A percentile compares a stretch with the other conserved stretches of the same genome.
Evolutionary conservation across 2,113 vertebrate species (phyloP).

Genomic region (Alligator mississippiensis): DNA sequence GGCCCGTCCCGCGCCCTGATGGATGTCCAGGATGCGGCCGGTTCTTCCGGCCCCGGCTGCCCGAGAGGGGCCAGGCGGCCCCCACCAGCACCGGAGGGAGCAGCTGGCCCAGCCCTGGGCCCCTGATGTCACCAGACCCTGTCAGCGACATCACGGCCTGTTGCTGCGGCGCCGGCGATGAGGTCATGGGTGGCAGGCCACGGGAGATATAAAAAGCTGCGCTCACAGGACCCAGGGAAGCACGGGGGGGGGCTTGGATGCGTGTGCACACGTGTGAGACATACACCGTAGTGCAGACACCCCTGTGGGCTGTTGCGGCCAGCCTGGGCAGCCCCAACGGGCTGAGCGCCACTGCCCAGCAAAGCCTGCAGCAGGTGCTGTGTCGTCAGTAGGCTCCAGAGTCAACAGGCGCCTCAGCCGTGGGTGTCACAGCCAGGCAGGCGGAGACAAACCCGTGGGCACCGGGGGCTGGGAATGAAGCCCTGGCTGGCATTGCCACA

Average conservation of each 20-base stretch:
- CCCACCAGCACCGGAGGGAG: background rate
- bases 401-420: background rate
- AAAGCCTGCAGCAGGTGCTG: background rate
- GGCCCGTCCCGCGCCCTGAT: slow-evolving; percentile 44
- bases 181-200: background rate
- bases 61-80: background rate
- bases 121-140: background rate
- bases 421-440: background rate
- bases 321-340: too few relatives aligned
- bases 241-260: background rate
- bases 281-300: too few relatives aligned
- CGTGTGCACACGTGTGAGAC: too few relatives aligned
- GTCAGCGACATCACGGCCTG: background rate
- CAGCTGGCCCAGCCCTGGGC: background rate
- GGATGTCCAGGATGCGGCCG: slow-evolving; percentile 64
- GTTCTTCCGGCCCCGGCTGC: background rate
- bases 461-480: background rate
- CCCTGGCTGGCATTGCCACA: rapidly evolving
- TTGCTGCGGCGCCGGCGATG: rapidly evolving
- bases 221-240: background rate
- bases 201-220: background rate
- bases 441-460: background rate
- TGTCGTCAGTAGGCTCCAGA: background rate
- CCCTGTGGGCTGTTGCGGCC: too few relatives aligned
- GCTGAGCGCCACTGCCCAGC: background rate